phyloP scores from a whole-genome alignment of 2,888 invertebrate genomes.

The Cactoblastis cactorum region DNA sequence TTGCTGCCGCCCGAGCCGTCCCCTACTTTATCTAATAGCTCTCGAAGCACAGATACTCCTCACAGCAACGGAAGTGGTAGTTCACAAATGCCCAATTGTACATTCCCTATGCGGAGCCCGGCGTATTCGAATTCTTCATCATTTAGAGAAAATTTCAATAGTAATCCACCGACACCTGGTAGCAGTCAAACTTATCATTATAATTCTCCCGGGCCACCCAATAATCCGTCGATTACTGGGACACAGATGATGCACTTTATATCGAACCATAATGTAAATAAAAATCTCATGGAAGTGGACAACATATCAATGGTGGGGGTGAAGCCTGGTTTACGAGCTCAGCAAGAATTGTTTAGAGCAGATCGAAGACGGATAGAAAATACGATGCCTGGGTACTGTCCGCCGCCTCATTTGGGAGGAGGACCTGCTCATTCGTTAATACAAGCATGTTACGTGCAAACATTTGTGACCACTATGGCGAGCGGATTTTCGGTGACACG shows the following conservation, averaged over 20 bases:
- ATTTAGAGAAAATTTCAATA: conserved; percentile 53
- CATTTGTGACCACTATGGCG: conserved; percentile 76
- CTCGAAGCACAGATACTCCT: conserved; percentile 70
- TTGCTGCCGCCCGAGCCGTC: conserved; percentile 78
- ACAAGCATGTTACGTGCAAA: conserved; percentile 67
- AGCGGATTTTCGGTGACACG: conserved; percentile 88
- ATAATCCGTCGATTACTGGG: conserved; percentile 50
- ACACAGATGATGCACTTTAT: conserved; percentile 75
- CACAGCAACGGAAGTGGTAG: conserved; percentile 58
- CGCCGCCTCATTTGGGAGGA: conserved; percentile 69
- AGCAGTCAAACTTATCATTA: conserved; percentile 53
- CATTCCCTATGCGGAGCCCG: conserved; percentile 70
- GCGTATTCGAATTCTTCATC: conserved; percentile 71
- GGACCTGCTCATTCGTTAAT: conserved; percentile 66
- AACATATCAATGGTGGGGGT: conserved; percentile 76
- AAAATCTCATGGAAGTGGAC: conserved; percentile 73
- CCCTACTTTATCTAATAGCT: conserved; percentile 79
- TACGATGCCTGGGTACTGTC: conserved; percentile 69
- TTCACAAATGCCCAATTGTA: conserved; percentile 53
- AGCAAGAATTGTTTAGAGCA: conserved; percentile 47
- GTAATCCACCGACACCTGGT: conserved; percentile 60
- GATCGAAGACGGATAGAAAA: conserved; percentile 59
- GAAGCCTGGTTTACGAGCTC: conserved; percentile 49
- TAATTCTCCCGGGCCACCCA: conserved; percentile 63
- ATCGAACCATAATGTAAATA: conserved; percentile 72